Base-by-base conservation (phyloP, 2,113 vertebrate species). In the Saccopteryx leptura region DNA sequence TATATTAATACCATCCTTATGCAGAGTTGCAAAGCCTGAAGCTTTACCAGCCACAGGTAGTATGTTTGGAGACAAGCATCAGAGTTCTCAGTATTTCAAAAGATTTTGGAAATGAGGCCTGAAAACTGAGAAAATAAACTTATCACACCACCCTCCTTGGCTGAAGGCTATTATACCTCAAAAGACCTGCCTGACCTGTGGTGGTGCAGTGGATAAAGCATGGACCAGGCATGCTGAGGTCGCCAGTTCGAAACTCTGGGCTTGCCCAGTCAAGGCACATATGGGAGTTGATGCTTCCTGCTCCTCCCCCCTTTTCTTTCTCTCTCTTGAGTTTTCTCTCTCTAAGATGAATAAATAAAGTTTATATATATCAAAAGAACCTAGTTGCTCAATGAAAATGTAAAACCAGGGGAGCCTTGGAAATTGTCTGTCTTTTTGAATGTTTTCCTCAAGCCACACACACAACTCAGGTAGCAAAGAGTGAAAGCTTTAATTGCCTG, bases 61-160 rank as follows among this genome's bases (percentile, higher is more conserved):
- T 19, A 54, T 9, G 1, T 65, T 82, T 24, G 19, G 26, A 93
- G n/a, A 15, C 5, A 68, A 75, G 12, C 33, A 33, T 82, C 78
- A 60, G 68, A 50, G 14, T 9, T 33, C 21, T 14, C 15, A 75
- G 15, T 15, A 83, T 60, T 68, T 58, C 68, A 52, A 68, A 52
- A 82, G 15, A 66, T 66, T 66, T 81, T 68, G 17, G 26, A 83
- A 50, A 26, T 60, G 21, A 66, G 21, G 66, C 65, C 15, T 50
- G 28, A 82, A 83, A 31, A 94, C n/a, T 74, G 7, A 65, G 58
- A 75, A 94, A 75, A 94, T 89, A 50, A 82, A 48, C 24, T 74
- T 81, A 56, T 13, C 48, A 82, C 23, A 60, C 31, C 76, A 68
- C 9, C 71, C 9, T 31, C 12, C 18, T 9, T 60, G 61, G 31